Evolutionary conservation across 2,888 invertebrate species (phyloP).

Genomic region (Invenusta paracnida): DNA sequence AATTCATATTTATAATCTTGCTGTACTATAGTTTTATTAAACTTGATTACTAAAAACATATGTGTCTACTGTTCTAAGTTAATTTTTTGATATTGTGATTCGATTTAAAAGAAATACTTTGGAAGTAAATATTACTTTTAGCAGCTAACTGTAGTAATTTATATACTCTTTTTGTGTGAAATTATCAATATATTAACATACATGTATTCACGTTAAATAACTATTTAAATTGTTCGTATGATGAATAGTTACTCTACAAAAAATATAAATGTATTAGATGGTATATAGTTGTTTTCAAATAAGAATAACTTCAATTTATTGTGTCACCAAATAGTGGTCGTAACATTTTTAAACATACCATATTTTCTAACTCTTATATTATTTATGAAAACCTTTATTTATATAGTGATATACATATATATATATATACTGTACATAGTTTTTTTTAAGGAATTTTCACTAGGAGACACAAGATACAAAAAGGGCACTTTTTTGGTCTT

Average conservation of each 20-base stretch:
- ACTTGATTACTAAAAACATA: not conserved
- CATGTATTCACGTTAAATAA: not conserved
- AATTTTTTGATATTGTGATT: not conserved
- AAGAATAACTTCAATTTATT: not conserved
- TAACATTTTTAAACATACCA: not conserved
- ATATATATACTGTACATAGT: no score
- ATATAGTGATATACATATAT: not conserved
- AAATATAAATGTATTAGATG: not conserved
- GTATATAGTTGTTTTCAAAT: not conserved
- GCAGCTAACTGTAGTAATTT: not conserved
- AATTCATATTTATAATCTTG: not conserved
- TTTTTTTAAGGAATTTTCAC: no score
- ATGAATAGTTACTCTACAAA: not conserved
- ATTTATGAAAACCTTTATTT: not conserved
- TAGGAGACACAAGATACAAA: no score
- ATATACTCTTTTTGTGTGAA: not conserved
- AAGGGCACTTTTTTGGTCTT: no score
- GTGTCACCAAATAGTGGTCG: not conserved
- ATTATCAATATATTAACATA: not conserved
- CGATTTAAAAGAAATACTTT: not conserved
- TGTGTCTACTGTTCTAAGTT: not conserved
- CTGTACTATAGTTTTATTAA: not conserved
- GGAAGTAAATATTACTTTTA: not conserved
- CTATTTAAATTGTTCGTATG: not conserved
- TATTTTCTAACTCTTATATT: not conserved